Evolutionary conservation across 2,797 vertebrate genomes (phyloP), one percentile per base, ranked within the genome.

Genomic region (Rhinella marina): DNA sequence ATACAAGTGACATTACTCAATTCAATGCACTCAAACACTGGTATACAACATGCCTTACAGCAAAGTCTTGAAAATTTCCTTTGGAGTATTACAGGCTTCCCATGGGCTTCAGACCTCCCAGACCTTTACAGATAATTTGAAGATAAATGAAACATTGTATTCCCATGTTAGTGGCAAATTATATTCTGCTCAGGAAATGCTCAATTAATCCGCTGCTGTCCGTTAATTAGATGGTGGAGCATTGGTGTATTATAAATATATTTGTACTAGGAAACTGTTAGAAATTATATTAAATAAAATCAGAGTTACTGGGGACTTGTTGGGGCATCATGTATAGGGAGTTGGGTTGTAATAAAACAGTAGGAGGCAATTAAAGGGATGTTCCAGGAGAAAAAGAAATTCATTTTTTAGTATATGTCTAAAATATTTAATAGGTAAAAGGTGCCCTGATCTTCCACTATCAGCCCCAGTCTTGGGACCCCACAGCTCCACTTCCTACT

Each of bases 1-100:
- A 75, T 62, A 76, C 83, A 76, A 48, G 72, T 61, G 57, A 59
- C 72, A 85, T 76, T 23, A 75, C 32, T 76, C 70, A 76, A 73
- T 85, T 57, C 70, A 61, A 50, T 59, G 32, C 82, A 75, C 73
- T 84, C 70, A 59, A 16, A 12, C 70, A 59, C 70, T 17, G n/a
- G 17, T 61, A 59, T 59, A 75, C 27, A 73, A 73, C 54, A 76
- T 85, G 72, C 72, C 70, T 85, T 85, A 85, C 83, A 81, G 61
- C 59, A 84, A 48, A 52, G 56, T 62, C 56, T 48, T 85, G 27
- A 64, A 50, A 50, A 56, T 62, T 17, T 76, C 57, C 29, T 76
- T 76, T 76, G 48, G 48, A 76, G 48, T n/a, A 76, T 54, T 76
- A 76, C 7, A 76, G 7, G 23, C 48, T 76, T 76, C 70, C 56